Conservation (phyloP, 2,113 vertebrate genomes). For the Pristiophorus japonicus region DNA sequence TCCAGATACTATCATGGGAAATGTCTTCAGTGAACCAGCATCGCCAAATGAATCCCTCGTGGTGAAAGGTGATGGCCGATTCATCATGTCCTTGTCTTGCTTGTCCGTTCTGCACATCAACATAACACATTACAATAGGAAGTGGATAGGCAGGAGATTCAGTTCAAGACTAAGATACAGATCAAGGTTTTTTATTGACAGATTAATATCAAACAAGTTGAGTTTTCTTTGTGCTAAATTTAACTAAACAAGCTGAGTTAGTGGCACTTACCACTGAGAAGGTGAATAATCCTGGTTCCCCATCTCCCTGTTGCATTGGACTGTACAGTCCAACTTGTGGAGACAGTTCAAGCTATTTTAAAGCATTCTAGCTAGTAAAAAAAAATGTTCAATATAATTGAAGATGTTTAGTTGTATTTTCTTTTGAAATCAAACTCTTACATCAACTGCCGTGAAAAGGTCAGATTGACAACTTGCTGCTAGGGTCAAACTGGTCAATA, state of each 20-base stretch:
- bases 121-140: neutral
- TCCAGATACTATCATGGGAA: slow-evolving; percentile 57
- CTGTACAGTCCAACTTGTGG: too few relatives aligned
- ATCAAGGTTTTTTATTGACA: neutral
- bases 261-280: neutral
- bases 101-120: slow-evolving; percentile 40
- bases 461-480: too few relatives aligned
- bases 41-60: slow-evolving; percentile 79
- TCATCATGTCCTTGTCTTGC: neutral
- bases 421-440: too few relatives aligned
- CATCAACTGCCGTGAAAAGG: too few relatives aligned
- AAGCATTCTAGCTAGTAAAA: neutral
- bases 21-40: slow-evolving; percentile 69
- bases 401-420: neutral
- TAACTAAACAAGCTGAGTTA: neutral
- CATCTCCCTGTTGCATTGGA: neutral
- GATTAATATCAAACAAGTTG: neutral
- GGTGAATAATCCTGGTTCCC: neutral
- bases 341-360: too few relatives aligned
- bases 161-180: neutral
- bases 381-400: neutral
- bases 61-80: slow-evolving; percentile 62
- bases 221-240: neutral
- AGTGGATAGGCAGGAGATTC: neutral
- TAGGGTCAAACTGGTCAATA: too few relatives aligned